Evolutionary conservation across 2,113 vertebrate genomes (phyloP), one percentile per base, ranked within the genome.

Genomic region (Seriola rivoliana): DNA sequence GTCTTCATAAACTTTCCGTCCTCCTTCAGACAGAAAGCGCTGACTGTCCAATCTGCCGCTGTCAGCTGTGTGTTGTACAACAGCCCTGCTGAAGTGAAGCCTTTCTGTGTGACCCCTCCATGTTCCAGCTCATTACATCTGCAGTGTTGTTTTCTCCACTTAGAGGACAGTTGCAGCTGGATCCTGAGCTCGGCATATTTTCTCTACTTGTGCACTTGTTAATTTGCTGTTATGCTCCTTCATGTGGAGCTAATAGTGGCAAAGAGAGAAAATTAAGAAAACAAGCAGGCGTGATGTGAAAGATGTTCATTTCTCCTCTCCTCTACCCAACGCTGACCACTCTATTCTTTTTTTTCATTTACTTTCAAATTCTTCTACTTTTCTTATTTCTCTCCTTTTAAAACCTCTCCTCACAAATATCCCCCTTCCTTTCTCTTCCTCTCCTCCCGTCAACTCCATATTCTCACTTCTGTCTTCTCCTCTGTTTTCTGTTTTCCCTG

Each of bases 121-220:
- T 9, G 88, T 94, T 94, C 89, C 89, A 84, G 89, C 87, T 86
- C 92, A 95, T 95, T 95, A 93, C 91, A 75, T 91, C 77, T 78
- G 79, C 82, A 74, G 84, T 90, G 80, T 89, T 88, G 65, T 89
- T 85, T 92, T 83, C 78, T 91, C 78, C 64, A 68, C 79, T 82
- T 81, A 73, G 78, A 87, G 65, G 82, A 86, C 87, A 58, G 29
- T 16, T 84, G 88, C 90, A 95, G 93, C 90, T 93, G 92, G 67
- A 87, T 85, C 75, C 75, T 80, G 87, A 91, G 90, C 85, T 84
- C 29, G 66, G 84, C 89, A 81, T 87, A 80, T 91, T 90, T 88
- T 65, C 78, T 74, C 55, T n/a, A 52, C 85, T 82, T 60, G 71
- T 67, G 86, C 71, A 74, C 81, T 92, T 85, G 85, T 89, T 91